These are phyloP conservation scores for Nudaria mundana DNA, from an alignment of 2,888 invertebrate genomes.

Conservation along the genomic window DNA sequence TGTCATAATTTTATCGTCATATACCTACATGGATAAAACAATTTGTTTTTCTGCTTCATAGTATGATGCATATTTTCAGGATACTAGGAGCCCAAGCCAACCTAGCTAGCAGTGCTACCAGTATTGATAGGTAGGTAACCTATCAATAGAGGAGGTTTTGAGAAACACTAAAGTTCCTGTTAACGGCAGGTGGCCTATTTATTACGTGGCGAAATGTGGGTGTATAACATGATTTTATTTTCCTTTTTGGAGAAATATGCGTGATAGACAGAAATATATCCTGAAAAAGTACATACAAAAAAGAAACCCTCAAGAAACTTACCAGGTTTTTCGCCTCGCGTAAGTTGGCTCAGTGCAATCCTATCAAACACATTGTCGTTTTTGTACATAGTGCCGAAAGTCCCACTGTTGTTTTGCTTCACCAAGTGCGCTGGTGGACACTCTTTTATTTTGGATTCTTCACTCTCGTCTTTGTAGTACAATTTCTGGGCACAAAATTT, in stretches of 20 bases:
- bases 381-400: slow-evolving; percentile 55
- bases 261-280: not conserved
- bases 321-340: slow-evolving; percentile 61
- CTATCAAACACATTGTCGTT: slow-evolving; percentile 64
- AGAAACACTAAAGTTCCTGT: too few species aligned
- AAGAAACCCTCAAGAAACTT: slow-evolving; percentile 10
- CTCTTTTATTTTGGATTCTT: slow-evolving; percentile 44
- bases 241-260: not conserved
- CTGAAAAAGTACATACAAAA: too few species aligned
- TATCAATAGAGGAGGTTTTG: not conserved
- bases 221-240: too few species aligned
- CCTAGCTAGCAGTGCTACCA: too few species aligned
- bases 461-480: slow-evolving; percentile 63
- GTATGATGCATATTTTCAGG: too few species aligned
- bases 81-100: too few species aligned
- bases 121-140: not conserved
- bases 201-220: too few species aligned
- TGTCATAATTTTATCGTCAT: too few species aligned
- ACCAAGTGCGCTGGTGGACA: slow-evolving; percentile 50
- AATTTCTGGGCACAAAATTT: slow-evolving; percentile 48
- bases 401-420: slow-evolving; percentile 39
- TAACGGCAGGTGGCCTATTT: too few species aligned
- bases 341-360: slow-evolving; percentile 64
- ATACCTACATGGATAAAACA: too few species aligned
- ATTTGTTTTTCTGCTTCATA: too few species aligned